Conservation (phyloP, 2,888 invertebrate species). For the Acrobasis repandana region DNA sequence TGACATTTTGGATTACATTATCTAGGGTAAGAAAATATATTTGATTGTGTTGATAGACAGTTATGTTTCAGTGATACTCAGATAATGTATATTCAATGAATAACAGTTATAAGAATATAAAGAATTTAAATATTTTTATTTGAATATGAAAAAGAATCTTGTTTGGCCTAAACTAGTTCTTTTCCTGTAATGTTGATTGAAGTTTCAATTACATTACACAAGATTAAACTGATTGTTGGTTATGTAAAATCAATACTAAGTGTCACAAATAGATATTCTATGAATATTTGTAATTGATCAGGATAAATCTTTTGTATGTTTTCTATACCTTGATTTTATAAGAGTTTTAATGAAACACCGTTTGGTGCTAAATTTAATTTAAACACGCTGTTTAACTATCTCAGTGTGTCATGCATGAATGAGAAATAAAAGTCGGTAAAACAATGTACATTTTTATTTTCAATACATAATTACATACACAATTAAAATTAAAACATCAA, state of each 20-base stretch:
- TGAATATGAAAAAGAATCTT: neutral
- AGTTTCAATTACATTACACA: neutral
- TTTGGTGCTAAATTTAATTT: neutral
- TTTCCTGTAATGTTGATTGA: neutral
- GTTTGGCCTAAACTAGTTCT: neutral
- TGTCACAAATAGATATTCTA: slow-evolving; percentile 4
- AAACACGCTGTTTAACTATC: neutral
- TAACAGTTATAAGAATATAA: neutral
- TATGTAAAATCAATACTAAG: neutral
- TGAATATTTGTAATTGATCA: neutral
- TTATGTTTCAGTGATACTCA: slow-evolving; percentile 23
- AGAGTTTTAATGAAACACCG: neutral
- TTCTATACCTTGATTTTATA: neutral
- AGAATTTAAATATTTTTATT: neutral
- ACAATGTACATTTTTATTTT: slow-evolving; percentile 76
- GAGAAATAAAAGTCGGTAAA: slow-evolving; percentile 42
- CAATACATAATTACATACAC: slow-evolving; percentile 77
- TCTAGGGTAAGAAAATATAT: slow-evolving; percentile 8
- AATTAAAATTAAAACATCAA: slow-evolving; percentile 71
- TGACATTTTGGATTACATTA: slow-evolving; percentile 1
- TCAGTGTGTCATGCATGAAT: neutral
- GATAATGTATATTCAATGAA: slow-evolving; percentile 29
- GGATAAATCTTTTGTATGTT: neutral
- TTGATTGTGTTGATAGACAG: slow-evolving; percentile 9
- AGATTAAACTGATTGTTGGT: neutral